Evolutionary conservation across 1,140 invertebrate species (phyloP).

Genomic region (Sycophaga agraensis): DNA sequence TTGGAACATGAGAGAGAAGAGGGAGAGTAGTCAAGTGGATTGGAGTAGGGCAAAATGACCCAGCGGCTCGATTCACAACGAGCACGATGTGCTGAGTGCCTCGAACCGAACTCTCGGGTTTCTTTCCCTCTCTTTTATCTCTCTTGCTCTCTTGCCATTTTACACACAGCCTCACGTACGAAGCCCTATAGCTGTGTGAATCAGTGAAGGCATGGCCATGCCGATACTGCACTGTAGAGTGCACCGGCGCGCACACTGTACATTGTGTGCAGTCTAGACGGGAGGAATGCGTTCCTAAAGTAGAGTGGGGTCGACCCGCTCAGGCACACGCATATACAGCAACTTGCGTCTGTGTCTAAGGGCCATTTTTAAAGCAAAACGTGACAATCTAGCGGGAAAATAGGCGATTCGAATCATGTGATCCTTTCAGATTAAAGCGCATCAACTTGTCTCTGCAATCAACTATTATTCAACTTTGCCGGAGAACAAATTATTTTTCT

Average conservation of each 20-base stretch:
- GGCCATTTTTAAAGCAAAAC: slow-evolving; percentile 20
- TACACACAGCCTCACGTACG: background rate
- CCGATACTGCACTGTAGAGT: background rate
- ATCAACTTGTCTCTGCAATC: background rate
- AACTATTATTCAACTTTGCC: too few species aligned
- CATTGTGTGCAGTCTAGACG: slow-evolving; percentile 15
- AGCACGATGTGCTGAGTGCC: slow-evolving; percentile 19
- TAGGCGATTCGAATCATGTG: background rate
- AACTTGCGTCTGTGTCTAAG: background rate
- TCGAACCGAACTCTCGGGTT: slow-evolving; percentile 27
- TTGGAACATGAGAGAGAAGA: too few species aligned
- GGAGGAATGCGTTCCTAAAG: slow-evolving; percentile 24
- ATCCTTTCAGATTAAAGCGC: too few species aligned
- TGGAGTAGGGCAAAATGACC: slow-evolving; percentile 27
- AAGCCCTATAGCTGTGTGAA: background rate
- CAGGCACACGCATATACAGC: too few species aligned
- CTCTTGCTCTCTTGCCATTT: background rate
- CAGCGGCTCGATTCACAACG: slow-evolving; percentile 27
- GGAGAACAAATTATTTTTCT: too few species aligned
- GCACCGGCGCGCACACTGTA: background rate
- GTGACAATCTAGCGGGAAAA: slow-evolving; percentile 11
- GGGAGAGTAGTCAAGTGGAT: slow-evolving; percentile 23
- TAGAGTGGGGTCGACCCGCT: slow-evolving; percentile 8
- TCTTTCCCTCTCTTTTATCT: slow-evolving; percentile 1
- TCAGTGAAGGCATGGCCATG: slow-evolving; percentile 19